Base-by-base conservation (phyloP, 2,113 vertebrate genomes). In the Tiliqua scincoides region DNA sequence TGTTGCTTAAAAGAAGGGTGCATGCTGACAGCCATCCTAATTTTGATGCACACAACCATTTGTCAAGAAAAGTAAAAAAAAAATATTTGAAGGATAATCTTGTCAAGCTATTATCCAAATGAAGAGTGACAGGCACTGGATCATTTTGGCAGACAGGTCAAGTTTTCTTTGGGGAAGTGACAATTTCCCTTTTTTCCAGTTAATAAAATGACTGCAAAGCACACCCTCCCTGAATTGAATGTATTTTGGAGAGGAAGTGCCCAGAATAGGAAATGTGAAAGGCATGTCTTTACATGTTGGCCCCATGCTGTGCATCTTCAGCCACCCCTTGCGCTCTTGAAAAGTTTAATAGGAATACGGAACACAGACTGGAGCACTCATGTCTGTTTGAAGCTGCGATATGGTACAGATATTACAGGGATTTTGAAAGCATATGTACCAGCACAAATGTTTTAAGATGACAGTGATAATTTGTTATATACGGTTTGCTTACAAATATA, bases 101-200 rank as follows among this genome's bases (percentile, higher is more conserved):
- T 86, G 74, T 70, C 80, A 84, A 79, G 70, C 68, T 68, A 3
- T 43, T 65, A 9, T 32, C 37, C 62, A 63, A 61, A 71, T 80
- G 68, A 79, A 54, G 73, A 87, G 62, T 43, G 80, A 54, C 30
- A 87, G 76, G 0, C 0, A 54, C 67, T 89, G 63, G 61, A 25
- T 82, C 20, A 67, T 87, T 91, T 63, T 72, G 54, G 74, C 76
- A 89, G 37, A 79, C 17, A 87, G 82, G 84, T 84, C 79, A 76
- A 15, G 48, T 82, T 87, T 89, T 81, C 75, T 81, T 52, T 67
- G 65, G 65, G 87, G 61, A 52, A 68, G 81, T 83, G 83, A 73
- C 74, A 37, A 73, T 89, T 89, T 76, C 18, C 59, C n/a, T 25
- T 59, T 82, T 63, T 82, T 27, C 43, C 32, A 76, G 43, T 68